Evolutionary conservation across 2,113 vertebrate species (phyloP).

Genomic region (Amphiprion ocellaris): DNA sequence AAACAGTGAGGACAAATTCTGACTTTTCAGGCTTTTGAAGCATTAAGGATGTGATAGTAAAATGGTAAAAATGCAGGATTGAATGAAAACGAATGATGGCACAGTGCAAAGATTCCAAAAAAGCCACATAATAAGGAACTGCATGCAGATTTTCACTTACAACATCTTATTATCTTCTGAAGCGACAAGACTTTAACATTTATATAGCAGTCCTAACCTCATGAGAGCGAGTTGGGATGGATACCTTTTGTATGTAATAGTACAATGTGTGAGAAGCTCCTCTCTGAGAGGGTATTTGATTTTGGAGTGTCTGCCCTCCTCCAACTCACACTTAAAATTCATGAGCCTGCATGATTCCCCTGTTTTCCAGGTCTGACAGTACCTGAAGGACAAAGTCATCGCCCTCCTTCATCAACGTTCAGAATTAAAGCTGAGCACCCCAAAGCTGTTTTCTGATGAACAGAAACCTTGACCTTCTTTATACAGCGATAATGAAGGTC

Average conservation of each 20-base stretch:
- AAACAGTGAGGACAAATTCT: no score
- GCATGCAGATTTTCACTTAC: background rate
- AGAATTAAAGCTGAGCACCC: constrained; percentile 19
- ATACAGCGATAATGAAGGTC: background rate
- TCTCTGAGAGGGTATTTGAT: constrained; percentile 56
- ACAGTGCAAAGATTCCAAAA: no score
- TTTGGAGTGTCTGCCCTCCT: constrained; percentile 52
- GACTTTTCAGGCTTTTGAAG: background rate
- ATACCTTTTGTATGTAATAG: constrained; percentile 1
- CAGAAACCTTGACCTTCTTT: constrained; percentile 16
- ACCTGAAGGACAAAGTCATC: constrained; percentile 52
- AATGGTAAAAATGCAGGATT: background rate
- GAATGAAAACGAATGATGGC: background rate
- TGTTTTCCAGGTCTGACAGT: constrained; percentile 36
- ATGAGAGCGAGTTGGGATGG: background rate
- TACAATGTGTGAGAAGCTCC: constrained; percentile 19
- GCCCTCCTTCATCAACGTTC: constrained; percentile 9
- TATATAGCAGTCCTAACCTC: background rate
- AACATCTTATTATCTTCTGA: no score
- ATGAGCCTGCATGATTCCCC: constrained; percentile 50
- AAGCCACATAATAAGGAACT: background rate
- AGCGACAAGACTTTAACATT: background rate
- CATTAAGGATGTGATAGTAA: background rate
- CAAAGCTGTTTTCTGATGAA: background rate
- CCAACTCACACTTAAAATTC: constrained; percentile 61